Conservation (phyloP, 23 tunicate genomes). For the Trididemnum nubilum region DNA sequence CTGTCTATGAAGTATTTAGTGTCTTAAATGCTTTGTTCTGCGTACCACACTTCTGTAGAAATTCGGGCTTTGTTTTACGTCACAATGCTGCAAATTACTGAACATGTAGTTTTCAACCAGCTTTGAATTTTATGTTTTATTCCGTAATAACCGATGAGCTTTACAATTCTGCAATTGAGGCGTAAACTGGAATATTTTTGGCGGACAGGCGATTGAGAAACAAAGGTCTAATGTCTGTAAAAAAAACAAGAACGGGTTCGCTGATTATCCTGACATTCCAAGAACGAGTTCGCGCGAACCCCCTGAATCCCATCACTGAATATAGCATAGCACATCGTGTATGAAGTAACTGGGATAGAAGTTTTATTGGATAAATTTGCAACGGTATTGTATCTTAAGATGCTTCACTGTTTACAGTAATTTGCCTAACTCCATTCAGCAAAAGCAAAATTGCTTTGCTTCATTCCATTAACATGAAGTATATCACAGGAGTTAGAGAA, state of each 20-base stretch:
- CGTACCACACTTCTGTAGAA: conserved; percentile 24
- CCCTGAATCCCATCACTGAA: conserved; percentile 28
- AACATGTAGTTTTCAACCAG: conserved; percentile 26
- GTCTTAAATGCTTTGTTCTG: conserved; percentile 23
- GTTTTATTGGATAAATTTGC: too few relatives aligned
- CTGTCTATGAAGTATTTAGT: conserved; percentile 25
- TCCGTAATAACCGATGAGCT: conserved; percentile 22
- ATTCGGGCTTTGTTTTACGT: conserved; percentile 26
- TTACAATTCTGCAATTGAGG: conserved; percentile 26
- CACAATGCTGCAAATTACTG: conserved; percentile 26
- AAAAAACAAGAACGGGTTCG: conserved; percentile 18
- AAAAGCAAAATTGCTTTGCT: too few relatives aligned
- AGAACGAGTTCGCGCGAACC: conserved; percentile 24
- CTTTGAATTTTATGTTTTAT: conserved; percentile 23
- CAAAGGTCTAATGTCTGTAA: conserved; percentile 25
- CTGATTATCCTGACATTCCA: conserved; percentile 26
- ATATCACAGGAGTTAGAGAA: too few relatives aligned
- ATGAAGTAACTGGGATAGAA: too few relatives aligned
- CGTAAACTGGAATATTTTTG: conserved; percentile 19
- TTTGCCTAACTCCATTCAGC: too few relatives aligned
- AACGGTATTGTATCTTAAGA: too few relatives aligned
- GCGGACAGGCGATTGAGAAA: conserved; percentile 28
- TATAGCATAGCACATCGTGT: too few relatives aligned
- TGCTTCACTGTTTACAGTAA: too few relatives aligned
- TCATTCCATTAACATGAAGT: too few relatives aligned